Evolutionary conservation across 2,888 invertebrate species (phyloP).

Genomic region (Bruchidius siliquastri): DNA sequence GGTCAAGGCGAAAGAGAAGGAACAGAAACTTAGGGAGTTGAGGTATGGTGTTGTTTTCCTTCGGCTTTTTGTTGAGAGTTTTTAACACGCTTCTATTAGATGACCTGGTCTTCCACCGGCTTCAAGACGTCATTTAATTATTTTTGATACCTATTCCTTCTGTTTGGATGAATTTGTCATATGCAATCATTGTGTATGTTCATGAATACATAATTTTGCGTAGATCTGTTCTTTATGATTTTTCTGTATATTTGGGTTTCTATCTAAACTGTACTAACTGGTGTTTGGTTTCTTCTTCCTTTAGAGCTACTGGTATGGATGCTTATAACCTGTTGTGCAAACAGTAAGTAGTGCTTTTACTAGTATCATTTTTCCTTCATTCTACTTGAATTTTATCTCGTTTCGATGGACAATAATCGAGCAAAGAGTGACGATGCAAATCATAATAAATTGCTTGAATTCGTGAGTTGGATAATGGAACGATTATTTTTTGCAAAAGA

Average conservation of each 20-base stretch:
- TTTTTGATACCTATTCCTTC: no score
- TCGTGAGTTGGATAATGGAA: no score
- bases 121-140: no score
- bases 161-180: no score
- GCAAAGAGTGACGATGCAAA: no score
- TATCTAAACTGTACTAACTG: slow-evolving; percentile 35
- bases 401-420: background rate
- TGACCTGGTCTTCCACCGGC: no score
- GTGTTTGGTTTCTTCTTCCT: slow-evolving; percentile 40
- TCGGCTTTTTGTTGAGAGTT: slow-evolving; percentile 3
- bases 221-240: slow-evolving; percentile 15
- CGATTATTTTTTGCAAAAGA: no score
- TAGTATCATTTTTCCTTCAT: slow-evolving; percentile 23
- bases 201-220: slow-evolving; percentile 10
- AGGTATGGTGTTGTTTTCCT: slow-evolving; percentile 54
- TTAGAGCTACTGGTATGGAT: slow-evolving; percentile 54
- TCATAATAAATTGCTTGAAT: no score
- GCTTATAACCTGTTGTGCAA: slow-evolving; percentile 56
- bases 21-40: slow-evolving; percentile 71
- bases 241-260: slow-evolving; percentile 7
- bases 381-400: slow-evolving; percentile 9
- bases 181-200: slow-evolving; percentile 5
- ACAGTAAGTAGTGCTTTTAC: slow-evolving; percentile 52
- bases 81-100: no score
- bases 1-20: slow-evolving; percentile 66